phyloP scores from a whole-genome alignment of 2,888 invertebrate species.

The Lottia gigantea region DNA sequence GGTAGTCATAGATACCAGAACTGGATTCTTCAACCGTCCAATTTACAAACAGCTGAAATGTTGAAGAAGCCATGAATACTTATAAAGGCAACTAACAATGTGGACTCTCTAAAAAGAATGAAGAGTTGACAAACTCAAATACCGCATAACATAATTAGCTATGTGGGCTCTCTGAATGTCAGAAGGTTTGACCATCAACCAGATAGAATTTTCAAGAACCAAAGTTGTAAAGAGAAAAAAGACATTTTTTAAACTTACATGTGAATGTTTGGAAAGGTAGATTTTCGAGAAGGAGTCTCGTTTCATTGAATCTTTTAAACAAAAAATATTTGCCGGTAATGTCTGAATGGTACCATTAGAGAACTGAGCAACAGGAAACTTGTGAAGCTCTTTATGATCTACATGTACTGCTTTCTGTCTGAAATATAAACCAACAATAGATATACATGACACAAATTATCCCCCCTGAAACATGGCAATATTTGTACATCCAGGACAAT shows the following conservation, averaged over 20 bases:
- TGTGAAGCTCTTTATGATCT: background rate
- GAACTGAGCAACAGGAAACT: background rate
- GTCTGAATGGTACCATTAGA: background rate
- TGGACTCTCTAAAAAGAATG: too few relatives aligned
- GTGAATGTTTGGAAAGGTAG: background rate
- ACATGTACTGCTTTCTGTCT: background rate
- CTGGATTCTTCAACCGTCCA: constrained; percentile 38
- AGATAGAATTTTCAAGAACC: too few relatives aligned
- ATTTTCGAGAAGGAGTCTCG: background rate
- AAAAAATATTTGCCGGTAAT: background rate
- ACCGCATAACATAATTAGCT: too few relatives aligned
- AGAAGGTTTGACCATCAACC: too few relatives aligned
- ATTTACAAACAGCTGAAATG: constrained; percentile 35
- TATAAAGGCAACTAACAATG: too few relatives aligned
- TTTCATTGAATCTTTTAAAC: background rate
- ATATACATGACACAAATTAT: too few relatives aligned
- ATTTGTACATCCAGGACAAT: too few relatives aligned
- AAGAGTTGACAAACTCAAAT: too few relatives aligned
- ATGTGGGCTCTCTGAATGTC: too few relatives aligned
- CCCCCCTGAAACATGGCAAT: too few relatives aligned
- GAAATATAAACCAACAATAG: background rate
- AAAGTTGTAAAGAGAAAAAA: too few relatives aligned
- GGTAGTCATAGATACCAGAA: constrained; percentile 41
- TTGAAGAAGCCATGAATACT: background rate
- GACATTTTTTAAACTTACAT: background rate